A percentile compares a stretch with the other conserved stretches of the same genome.
Conservation (phyloP, 2,113 vertebrate genomes). For the Epinephelus fuscoguttatus region DNA sequence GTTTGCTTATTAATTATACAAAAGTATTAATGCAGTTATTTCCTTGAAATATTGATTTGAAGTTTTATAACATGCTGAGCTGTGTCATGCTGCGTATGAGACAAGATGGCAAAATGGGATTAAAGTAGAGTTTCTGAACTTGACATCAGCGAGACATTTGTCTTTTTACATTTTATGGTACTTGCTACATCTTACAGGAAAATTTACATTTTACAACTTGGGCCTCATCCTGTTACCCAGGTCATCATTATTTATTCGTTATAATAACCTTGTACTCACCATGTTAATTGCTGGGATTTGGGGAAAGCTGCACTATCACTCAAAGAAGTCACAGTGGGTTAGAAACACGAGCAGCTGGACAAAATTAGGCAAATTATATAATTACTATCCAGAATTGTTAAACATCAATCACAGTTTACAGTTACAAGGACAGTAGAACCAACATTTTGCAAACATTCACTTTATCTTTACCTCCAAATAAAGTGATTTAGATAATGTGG, state of each 20-base stretch:
- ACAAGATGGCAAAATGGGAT: not conserved
- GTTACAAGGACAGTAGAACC: too few species aligned
- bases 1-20: slow-evolving; percentile 68
- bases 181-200: too few species aligned
- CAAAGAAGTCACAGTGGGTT: too few species aligned
- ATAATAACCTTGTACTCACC: not conserved
- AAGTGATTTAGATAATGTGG: too few species aligned
- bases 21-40: slow-evolving; percentile 49
- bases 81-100: not conserved
- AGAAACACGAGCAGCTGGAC: too few species aligned
- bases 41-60: slow-evolving; percentile 56
- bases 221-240: not conserved
- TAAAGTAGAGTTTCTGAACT: not conserved
- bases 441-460: too few species aligned
- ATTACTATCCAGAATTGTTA: too few species aligned
- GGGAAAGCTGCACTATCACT: too few species aligned
- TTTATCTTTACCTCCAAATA: too few species aligned
- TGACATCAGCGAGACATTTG: too few species aligned
- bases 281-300: not conserved
- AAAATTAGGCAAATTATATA: too few species aligned
- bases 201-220: not conserved
- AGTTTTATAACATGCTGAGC: slow-evolving; percentile 23
- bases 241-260: not conserved
- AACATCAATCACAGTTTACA: too few species aligned
- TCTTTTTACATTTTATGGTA: not conserved